A percentile compares a stretch with the other conserved stretches of the same genome.
phyloP scores from a whole-genome alignment of 23 tunicate genomes.

The Diplosoma virens region DNA sequence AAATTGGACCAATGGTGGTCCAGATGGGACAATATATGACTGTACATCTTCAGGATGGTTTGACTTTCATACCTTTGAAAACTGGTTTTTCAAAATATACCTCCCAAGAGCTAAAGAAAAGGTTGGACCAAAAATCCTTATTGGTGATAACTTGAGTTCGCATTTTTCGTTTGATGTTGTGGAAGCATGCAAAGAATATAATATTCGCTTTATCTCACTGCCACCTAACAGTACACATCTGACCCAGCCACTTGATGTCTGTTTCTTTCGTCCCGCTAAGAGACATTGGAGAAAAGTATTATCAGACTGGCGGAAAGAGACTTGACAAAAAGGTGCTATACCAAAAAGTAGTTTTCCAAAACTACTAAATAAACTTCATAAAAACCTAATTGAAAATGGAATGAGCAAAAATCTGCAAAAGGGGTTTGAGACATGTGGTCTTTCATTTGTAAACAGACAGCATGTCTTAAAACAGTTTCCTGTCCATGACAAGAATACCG shows the following conservation, averaged over 20 bases:
- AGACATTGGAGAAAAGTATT: slow-evolving; percentile 13
- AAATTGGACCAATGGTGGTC: slow-evolving; percentile 20
- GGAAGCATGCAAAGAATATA: slow-evolving; percentile 16
- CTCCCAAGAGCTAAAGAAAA: slow-evolving; percentile 4
- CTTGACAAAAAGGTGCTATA: background rate
- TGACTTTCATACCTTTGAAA: slow-evolving; percentile 2
- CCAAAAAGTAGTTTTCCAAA: background rate
- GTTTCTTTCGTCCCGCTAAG: slow-evolving; percentile 14
- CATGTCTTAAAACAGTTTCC: slow-evolving; percentile 20
- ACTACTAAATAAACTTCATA: background rate
- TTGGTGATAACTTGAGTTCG: slow-evolving; percentile 27
- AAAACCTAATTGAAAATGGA: background rate
- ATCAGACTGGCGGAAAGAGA: slow-evolving; percentile 19
- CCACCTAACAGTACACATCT: slow-evolving; percentile 17
- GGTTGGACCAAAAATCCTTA: slow-evolving; percentile 8
- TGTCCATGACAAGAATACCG: background rate
- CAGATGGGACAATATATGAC: slow-evolving; percentile 14
- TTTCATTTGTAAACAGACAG: slow-evolving; percentile 6
- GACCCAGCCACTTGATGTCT: slow-evolving; percentile 22
- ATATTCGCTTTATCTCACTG: slow-evolving; percentile 1
- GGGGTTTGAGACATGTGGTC: slow-evolving; percentile 10
- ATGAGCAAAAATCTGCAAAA: background rate
- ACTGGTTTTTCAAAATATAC: slow-evolving; percentile 4
- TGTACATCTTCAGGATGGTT: slow-evolving; percentile 19
- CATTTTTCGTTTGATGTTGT: slow-evolving; percentile 17